These are phyloP conservation scores for Unio pictorum DNA, from an alignment of 2,888 invertebrate species.

Conservation along the genomic window DNA sequence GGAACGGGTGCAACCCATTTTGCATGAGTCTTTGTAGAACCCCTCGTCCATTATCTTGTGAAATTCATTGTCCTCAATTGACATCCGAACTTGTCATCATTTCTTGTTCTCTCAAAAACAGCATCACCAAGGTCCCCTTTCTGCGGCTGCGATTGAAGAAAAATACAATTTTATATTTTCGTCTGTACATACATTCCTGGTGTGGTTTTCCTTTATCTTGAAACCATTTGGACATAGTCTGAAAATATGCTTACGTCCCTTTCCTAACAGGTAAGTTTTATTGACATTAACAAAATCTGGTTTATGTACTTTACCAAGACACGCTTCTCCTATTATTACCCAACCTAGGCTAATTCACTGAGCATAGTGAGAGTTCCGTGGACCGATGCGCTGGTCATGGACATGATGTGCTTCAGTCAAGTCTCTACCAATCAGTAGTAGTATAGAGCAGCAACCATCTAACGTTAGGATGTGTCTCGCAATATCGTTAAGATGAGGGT, in stretches of 20 bases:
- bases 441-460: background rate
- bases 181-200: background rate
- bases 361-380: constrained; percentile 3
- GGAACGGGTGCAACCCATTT: constrained; percentile 21
- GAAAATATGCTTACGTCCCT: constrained; percentile 6
- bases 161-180: background rate
- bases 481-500: background rate
- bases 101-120: constrained; percentile 2
- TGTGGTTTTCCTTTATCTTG: background rate
- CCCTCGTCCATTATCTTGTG: constrained; percentile 10
- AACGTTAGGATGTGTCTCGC: background rate
- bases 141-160: background rate
- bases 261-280: constrained; percentile 3
- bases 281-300: constrained; percentile 7
- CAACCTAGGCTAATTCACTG: constrained; percentile 15
- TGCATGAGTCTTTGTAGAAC: constrained; percentile 6
- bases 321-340: constrained; percentile 17
- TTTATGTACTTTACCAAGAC: constrained; percentile 15
- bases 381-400: constrained; percentile 7
- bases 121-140: background rate
- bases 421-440: constrained; percentile 21
- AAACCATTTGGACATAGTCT: constrained; percentile 9
- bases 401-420: constrained; percentile 20
- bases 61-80: constrained; percentile 14
- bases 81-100: constrained; percentile 6